A percentile compares a stretch with the other conserved stretches of the same genome.
These are phyloP conservation scores for Brienomyrus brachyistius DNA, from an alignment of 2,113 vertebrate genomes.

Conservation along the genomic window DNA sequence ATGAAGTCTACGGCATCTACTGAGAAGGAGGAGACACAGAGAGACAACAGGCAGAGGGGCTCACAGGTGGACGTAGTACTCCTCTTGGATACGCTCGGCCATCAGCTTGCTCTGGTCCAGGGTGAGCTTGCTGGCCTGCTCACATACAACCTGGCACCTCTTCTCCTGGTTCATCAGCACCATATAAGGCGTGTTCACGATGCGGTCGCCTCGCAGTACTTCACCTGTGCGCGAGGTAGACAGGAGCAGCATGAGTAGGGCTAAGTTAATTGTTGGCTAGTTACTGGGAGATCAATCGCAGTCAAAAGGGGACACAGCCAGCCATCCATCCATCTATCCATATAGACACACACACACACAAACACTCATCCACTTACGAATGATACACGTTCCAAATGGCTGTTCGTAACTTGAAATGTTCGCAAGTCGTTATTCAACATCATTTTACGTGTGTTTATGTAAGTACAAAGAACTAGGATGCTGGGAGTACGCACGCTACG, in stretches of 20 bases:
- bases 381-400: too few species aligned
- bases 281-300: too few species aligned
- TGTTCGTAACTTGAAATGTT: too few species aligned
- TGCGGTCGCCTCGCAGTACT: constrained; percentile 92
- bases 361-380: too few species aligned
- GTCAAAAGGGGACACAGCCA: too few species aligned
- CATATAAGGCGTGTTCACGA: constrained; percentile 87
- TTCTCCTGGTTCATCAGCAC: constrained; percentile 84
- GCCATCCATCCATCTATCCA: too few species aligned
- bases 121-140: constrained; percentile 58
- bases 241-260: background rate
- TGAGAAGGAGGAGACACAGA: background rate
- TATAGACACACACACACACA: too few species aligned
- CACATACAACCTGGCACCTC: constrained; percentile 86
- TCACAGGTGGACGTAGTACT: constrained; percentile 97
- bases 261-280: too few species aligned
- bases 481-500: too few species aligned
- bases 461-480: too few species aligned
- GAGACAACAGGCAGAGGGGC: constrained; percentile 33
- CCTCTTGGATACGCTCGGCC: constrained; percentile 85
- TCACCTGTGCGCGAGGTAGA: constrained; percentile 65
- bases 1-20: background rate
- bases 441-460: too few species aligned
- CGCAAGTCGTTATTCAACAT: too few species aligned
- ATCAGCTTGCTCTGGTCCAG: constrained; percentile 78